phyloP scores from a whole-genome alignment of 2,113 vertebrate species.

The Lampris megalopsis region DNA sequence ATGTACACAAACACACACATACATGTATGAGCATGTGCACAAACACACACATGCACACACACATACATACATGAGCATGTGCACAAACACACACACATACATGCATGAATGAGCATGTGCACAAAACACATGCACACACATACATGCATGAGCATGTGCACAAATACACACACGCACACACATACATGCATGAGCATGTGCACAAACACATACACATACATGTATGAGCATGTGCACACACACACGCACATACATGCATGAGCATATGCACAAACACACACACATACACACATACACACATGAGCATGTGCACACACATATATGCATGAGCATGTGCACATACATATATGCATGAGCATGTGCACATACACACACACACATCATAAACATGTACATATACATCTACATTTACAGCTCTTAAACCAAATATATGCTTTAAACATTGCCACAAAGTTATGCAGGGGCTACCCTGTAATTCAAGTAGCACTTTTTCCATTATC shows the following conservation, averaged over 20 bases:
- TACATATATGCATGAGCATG: neutral
- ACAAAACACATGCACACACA: neutral
- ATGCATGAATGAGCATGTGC: too few relatives aligned
- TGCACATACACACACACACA: constrained; percentile 3
- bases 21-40: too few relatives aligned
- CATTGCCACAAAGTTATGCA: neutral
- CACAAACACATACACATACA: too few relatives aligned
- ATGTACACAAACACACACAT: neutral
- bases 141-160: neutral
- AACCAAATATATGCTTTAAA: neutral
- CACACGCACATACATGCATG: neutral
- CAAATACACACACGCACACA: neutral
- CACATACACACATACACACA: too few relatives aligned
- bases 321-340: neutral
- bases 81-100: too few relatives aligned
- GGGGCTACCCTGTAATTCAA: too few relatives aligned
- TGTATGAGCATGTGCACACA: neutral
- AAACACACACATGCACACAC: too few relatives aligned
- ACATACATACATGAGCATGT: too few relatives aligned
- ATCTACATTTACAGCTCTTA: neutral
- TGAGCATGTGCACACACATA: neutral
- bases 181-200: neutral
- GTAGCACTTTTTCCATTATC: too few relatives aligned
- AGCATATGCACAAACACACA: too few relatives aligned
- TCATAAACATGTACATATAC: neutral